A percentile compares a stretch with the other conserved stretches of the same genome.
Evolutionary conservation across 2,888 invertebrate species (phyloP).

Genomic region (Eristalis pertinax): DNA sequence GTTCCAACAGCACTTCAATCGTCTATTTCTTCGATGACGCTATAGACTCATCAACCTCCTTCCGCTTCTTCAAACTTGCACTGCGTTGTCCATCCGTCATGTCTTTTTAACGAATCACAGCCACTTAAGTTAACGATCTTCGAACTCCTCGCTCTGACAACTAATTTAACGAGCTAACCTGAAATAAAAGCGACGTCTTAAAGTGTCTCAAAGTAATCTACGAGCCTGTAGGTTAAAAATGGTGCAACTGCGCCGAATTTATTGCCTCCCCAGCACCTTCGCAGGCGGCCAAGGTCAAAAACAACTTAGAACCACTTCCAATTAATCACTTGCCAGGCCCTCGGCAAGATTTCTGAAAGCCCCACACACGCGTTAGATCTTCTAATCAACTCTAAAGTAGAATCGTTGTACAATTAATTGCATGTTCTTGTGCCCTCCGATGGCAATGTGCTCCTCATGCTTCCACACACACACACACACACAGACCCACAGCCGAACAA

Average conservation of each 20-base stretch:
- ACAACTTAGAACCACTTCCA: background rate
- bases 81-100: no score
- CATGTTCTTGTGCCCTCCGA: background rate
- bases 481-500: no score
- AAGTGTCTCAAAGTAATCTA: background rate
- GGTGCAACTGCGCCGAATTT: background rate
- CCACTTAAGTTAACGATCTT: background rate
- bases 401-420: constrained; percentile 4
- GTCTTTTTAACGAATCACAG: background rate
- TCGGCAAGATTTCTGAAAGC: background rate
- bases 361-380: background rate
- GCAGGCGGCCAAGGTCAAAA: background rate
- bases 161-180: background rate
- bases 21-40: no score
- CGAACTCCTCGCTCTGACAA: background rate
- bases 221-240: background rate
- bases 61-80: no score
- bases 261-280: background rate
- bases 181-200: background rate
- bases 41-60: no score
- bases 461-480: background rate
- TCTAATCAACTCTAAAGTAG: background rate
- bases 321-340: background rate
- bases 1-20: no score
- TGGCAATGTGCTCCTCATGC: background rate